Evolutionary conservation across 2,113 vertebrate species (phyloP), one percentile per base, ranked within the genome.

Genomic region (Pyxicephalus adspersus): DNA sequence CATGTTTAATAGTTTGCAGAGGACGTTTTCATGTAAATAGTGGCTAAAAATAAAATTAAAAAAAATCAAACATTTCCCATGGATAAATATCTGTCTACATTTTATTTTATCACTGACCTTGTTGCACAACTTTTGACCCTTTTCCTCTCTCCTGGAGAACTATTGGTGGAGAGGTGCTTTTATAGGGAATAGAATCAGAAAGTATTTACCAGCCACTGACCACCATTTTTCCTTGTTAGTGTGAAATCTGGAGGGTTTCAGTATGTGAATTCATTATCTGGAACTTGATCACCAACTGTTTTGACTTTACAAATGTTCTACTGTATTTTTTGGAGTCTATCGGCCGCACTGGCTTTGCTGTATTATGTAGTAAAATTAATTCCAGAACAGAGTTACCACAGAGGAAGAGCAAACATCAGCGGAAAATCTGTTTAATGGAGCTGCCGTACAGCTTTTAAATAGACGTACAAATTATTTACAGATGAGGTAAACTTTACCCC

Each of bases 151-250:
- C 55, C 13, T 28, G 51, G 57, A 60, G 6, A 19, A 74, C 26
- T 34, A 74, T 74, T 74, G 28, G 28, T 28, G 25, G 20, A 54
- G 54, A 29, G 28, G 17, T 58, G 18, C 23, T 74, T 74, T 60
- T 29, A 58, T 74, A 29, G 28, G 31, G 19, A 74, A 74, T 22
- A n/a, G 34, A 74, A 60, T 26, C 54, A 74, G 71, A 74, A n/a
- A 28, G 26, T 57, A 57, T 73, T 73, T 25, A 58, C 70, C 17
- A 57, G 70, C 22, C 15, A 22, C 50, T 72, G 25, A 5, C 25
- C 68, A 34, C 29, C 34, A 28, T 74, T 22, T 31, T 55, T 60
- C 50, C 54, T 60, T 7, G 54, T 74, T 74, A 74, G 71, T 4
- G 8, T n/a, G 22, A 31, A 31, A 57, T 73, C 29, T 34, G 28